Base-by-base conservation (phyloP, 2,888 invertebrate genomes). In the Choristoneura rosaceana region DNA sequence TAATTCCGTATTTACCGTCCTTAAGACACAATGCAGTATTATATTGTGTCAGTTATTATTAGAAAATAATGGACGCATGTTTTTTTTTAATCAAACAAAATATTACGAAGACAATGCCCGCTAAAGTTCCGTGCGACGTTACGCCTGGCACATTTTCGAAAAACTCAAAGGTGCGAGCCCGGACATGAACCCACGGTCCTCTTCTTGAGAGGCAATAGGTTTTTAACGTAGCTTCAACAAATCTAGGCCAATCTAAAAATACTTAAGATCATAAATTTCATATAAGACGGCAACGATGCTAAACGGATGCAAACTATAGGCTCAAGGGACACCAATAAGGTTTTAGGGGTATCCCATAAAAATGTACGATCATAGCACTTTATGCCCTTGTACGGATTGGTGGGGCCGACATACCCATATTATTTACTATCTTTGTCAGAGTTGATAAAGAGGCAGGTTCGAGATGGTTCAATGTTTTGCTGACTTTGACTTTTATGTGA, bases 321-420 rank as follows among this genome's bases (percentile, higher is more conserved):
- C 69, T 63, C 59, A n/a, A 65, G 74, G 74, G 74, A 52, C 75
- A 74, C 77, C 74, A 77, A 70, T 64, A 76, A 73, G 69, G 71
- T 78, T 78, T 78, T 78, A 78, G 70, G 71, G 73, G 73, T 52
- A 12, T 43, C 70, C 73, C 68, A 75, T 77, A 78, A 78, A 78
- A 77, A 70, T 73, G 75, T 78, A 76, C 74, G 76, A 70, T 74
- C 69, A 70, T 69, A 58, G 71, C 68, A 73, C 64, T 73, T 47
- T 63, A 67, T 59, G 52, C 63, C 45, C 47, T 71, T 74, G 65
- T 67, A 14, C 61, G 62, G 60, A 71, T 66, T 71, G 71, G 71
- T 41, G 2, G 65, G 66, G 59, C 55, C 67, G 71, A 67, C 55
- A 62, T 71, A 67, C 52, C 58, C 38, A 55, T 67, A 41, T 52